These are phyloP conservation scores for Pseudorectes ferrugineus DNA, from an alignment of 2,113 vertebrate species.

Conservation along the genomic window DNA sequence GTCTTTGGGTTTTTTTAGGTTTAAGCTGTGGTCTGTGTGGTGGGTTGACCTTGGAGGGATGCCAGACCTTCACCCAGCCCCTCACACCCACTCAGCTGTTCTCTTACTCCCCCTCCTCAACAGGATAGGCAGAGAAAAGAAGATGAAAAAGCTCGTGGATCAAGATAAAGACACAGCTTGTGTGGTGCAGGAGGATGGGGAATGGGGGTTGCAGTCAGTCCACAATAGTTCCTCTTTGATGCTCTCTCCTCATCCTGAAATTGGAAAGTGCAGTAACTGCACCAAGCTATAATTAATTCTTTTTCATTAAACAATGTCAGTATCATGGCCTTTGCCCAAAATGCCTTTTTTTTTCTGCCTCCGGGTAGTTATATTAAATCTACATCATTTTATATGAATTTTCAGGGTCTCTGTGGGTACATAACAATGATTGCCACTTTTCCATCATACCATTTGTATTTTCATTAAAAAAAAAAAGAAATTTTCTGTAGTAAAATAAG, in stretches of 20 bases:
- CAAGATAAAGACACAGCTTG: neutral
- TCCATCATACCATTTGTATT: neutral
- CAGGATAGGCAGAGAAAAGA: neutral
- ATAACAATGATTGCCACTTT: neutral
- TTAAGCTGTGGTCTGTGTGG: neutral
- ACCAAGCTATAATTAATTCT: neutral
- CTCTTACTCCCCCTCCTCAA: neutral
- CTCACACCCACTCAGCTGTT: neutral
- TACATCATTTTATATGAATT: neutral
- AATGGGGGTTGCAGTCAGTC: neutral
- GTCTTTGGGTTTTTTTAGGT: neutral
- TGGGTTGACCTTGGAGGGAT: neutral
- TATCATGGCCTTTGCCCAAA: neutral
- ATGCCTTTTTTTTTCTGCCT: neutral
- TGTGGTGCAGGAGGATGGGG: rapidly evolving
- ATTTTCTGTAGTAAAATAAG: neutral
- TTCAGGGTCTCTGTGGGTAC: neutral
- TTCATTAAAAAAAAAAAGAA: neutral
- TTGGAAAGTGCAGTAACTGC: neutral
- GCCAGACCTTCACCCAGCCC: neutral
- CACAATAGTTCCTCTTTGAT: neutral
- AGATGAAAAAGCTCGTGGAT: neutral
- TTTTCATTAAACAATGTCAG: neutral
- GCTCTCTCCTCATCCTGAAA: neutral
- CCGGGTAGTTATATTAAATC: neutral